These are phyloP conservation scores for Lepidocyrtinus sp. DNA, from an alignment of 2,888 invertebrate species.

Conservation along the genomic window DNA sequence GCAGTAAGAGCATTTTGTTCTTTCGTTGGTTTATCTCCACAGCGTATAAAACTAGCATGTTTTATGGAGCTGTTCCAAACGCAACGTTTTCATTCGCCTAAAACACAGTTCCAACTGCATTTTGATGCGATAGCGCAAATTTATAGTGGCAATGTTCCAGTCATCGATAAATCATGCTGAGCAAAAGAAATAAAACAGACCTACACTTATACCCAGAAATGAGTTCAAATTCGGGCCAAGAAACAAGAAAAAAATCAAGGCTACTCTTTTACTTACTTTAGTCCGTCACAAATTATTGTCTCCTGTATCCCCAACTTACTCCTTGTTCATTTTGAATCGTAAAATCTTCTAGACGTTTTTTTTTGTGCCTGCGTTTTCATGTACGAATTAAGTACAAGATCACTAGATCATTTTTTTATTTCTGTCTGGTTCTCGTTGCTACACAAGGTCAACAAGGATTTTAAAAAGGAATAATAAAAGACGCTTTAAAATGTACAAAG, in stretches of 20 bases:
- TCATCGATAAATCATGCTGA: constrained; percentile 54
- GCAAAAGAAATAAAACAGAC: background rate
- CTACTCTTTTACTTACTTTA: background rate
- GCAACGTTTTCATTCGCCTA: no score
- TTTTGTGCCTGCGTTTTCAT: no score
- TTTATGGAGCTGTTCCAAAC: background rate
- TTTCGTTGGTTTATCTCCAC: background rate
- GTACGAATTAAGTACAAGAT: no score
- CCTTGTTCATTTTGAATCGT: background rate
- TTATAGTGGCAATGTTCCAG: constrained; percentile 57
- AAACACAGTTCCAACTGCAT: constrained; percentile 33
- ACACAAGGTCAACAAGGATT: background rate
- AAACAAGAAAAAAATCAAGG: background rate
- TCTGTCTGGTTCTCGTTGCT: background rate
- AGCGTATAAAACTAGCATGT: background rate
- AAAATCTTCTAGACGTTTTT: background rate
- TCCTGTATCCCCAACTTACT: no score
- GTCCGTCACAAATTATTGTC: no score
- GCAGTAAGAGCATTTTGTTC: constrained; percentile 38
- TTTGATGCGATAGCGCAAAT: constrained; percentile 54
- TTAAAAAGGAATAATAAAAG: background rate
- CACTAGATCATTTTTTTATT: background rate
- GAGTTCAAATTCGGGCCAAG: background rate
- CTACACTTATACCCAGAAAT: background rate
- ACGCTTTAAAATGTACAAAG: no score